Conservation (phyloP, 2,888 invertebrate species). For the Morinoia aosen region DNA sequence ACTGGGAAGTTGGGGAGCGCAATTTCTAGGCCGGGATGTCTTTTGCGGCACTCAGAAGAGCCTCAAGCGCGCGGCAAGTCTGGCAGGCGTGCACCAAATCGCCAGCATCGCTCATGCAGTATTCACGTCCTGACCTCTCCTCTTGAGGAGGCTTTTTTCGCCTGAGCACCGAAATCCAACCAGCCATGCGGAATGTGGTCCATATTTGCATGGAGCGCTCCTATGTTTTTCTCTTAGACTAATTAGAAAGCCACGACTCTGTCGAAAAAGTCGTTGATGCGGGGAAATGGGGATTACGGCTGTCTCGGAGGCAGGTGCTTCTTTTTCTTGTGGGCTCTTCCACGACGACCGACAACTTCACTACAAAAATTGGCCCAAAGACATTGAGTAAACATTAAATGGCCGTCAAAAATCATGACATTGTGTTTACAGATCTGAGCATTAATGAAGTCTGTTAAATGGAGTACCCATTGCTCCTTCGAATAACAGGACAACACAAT, state of each 20-base stretch:
- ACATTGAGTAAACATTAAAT: not conserved
- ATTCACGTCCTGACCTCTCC: slow-evolving; percentile 47
- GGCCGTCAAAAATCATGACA: not conserved
- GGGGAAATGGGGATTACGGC: slow-evolving; percentile 36
- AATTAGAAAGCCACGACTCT: slow-evolving; percentile 41
- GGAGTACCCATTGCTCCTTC: not conserved
- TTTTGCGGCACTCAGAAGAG: slow-evolving; percentile 14
- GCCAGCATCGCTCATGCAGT: slow-evolving; percentile 41
- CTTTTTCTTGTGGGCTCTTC: not conserved
- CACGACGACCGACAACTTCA: not conserved
- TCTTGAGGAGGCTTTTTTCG: slow-evolving; percentile 26
- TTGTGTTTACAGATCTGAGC: not conserved
- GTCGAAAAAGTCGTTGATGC: slow-evolving; percentile 23
- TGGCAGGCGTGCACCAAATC: not conserved
- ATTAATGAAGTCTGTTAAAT: not conserved
- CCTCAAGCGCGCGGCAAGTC: not conserved
- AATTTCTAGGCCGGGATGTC: slow-evolving; percentile 18
- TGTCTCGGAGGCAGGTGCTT: not conserved
- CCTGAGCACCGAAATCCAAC: not conserved
- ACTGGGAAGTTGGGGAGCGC: not conserved
- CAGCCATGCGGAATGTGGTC: slow-evolving; percentile 21
- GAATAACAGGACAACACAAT: not conserved
- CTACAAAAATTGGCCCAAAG: not conserved
- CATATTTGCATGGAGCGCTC: slow-evolving; percentile 44
- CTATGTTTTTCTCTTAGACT: slow-evolving; percentile 22